Evolutionary conservation across 2,888 invertebrate species (phyloP), one percentile per base, ranked within the genome.

Genomic region (Bombyx huttoni): DNA sequence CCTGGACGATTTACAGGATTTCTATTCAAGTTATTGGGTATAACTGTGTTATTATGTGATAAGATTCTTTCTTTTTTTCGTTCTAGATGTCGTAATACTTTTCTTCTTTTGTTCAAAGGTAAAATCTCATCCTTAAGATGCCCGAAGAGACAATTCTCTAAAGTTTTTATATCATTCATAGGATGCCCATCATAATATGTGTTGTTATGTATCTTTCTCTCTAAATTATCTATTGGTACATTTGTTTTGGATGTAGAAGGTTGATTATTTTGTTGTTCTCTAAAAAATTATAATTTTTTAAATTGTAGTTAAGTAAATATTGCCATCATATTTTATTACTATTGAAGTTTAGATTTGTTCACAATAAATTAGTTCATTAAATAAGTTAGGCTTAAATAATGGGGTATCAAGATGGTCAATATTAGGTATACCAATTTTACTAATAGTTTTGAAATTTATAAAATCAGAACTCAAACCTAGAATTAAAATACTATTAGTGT

Each of bases 111-210:
- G 3, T 76, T 78, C 0, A 87, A 64, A 8, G 86, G 76, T 47
- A 84, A 65, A n/a, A 79, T 70, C 12, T 83, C 78, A 48, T 70
- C 64, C 56, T 75, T 72, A n/a, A 89, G 65, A 59, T 89, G 82
- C 1, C 81, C 78, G 62, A 90, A 90, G 50, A 90, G 57, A 48
- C 82, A 75, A 49, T 83, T 64, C 63, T 90, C 90, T 13, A 91
- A 62, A 50, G 86, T 73, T 60, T 86, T 82, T 5, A 91, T 64
- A 47, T 83, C 71, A 63, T 91, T 84, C 70, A 91, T 90, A 12
- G 91, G 91, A 59, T 90, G 89, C 6, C 79, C 81, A 40, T 80
- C 73, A 0, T 84, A 81, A 52, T 82, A 85, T 47, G 73, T 72
- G 51, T 63, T 77, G 51, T 65, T 59, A 52, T 63, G 60, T 51